These are phyloP conservation scores for Hemibagrus wyckioides DNA, from an alignment of 2,113 vertebrate genomes.

Conservation along the genomic window DNA sequence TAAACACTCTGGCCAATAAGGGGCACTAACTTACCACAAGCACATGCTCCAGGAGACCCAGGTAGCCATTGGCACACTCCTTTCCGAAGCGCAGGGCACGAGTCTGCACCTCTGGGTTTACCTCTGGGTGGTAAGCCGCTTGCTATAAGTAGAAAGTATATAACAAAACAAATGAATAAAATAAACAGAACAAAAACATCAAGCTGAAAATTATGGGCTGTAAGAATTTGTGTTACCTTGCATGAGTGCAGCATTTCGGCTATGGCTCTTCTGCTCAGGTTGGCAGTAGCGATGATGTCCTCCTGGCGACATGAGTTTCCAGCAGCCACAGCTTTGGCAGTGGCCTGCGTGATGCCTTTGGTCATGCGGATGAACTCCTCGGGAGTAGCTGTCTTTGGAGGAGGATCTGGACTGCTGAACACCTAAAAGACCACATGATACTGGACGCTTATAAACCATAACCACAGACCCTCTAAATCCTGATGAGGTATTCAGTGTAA, in stretches of 20 bases:
- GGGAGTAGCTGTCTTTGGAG: slow-evolving; percentile 87
- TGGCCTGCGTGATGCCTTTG: slow-evolving; percentile 97
- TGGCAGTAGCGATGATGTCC: slow-evolving; percentile 93
- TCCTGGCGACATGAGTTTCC: slow-evolving; percentile 97
- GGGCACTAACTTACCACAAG: slow-evolving; percentile 83
- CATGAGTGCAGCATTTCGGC: slow-evolving; percentile 96
- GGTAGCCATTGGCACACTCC: slow-evolving; percentile 90
- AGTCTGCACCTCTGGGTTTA: slow-evolving; percentile 82
- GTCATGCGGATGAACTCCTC: slow-evolving; percentile 99
- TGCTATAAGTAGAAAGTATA: slow-evolving; percentile 72
- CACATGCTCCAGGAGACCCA: slow-evolving; percentile 93
- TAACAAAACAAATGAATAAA: background rate
- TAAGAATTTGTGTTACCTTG: slow-evolving; percentile 79
- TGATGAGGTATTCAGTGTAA: background rate
- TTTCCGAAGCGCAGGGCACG: slow-evolving; percentile 89
- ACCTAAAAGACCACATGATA: slow-evolving; percentile 71
- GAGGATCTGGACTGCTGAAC: slow-evolving; percentile 87
- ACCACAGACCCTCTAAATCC: background rate
- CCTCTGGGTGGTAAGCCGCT: slow-evolving; percentile 93
- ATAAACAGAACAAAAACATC: background rate
- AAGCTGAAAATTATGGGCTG: background rate
- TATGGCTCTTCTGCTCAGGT: slow-evolving; percentile 91
- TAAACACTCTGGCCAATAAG: background rate
- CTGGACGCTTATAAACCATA: background rate
- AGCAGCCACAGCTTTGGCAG: slow-evolving; percentile 94